Base-by-base conservation (phyloP, 2,113 vertebrate genomes). In the Myodes glareolus region DNA sequence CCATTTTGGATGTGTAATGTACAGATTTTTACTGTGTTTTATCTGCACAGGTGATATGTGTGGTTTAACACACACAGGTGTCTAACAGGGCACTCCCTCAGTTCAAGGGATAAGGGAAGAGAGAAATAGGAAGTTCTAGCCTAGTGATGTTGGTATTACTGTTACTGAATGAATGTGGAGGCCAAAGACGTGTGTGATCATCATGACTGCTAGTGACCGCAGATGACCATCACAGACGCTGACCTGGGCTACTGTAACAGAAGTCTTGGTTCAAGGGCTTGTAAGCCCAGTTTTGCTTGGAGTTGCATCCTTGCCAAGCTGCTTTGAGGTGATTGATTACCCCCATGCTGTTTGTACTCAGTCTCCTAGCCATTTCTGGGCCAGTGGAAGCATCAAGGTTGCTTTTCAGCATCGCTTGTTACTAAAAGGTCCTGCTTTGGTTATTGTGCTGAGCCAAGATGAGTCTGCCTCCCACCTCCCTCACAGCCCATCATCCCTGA, bases 261-360 rank as follows among this genome's bases (percentile, higher is more conserved):
- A 45, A 16, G 17, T 39, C 0, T 1, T 4, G 21, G 31, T 67
- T 39, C 45, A 6, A 8, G 7, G 14, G 14, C 61, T 42, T 42
- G 29, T 3, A 42, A 27, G n/a, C 9, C 25, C n/a, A 61, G 12
- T 63, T 27, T 42, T 17, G 58, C 14, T 5, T 65, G 58, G 82
- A 17, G 8, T 1, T 39, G 21, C 16, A 0, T 39, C 12, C 23
- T 25, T 2, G 0, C 45, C 2, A 4, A 42, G 33, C 7, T 76
- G 82, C 39, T 77, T 36, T 45, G 8, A 58, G 50, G 6, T 25
- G 50, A 16, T 25, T 23, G 58, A 13, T 21, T 29, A 0, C n/a
- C 65, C 65, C 39, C 13, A 5, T 17, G 58, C 23, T 2, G 25
- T 42, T 13, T 63, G 13, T 61, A 25, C 25, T 65, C 27, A 65